Base-by-base conservation (phyloP, 2,888 invertebrate genomes). In the Limnephilus lunatus region DNA sequence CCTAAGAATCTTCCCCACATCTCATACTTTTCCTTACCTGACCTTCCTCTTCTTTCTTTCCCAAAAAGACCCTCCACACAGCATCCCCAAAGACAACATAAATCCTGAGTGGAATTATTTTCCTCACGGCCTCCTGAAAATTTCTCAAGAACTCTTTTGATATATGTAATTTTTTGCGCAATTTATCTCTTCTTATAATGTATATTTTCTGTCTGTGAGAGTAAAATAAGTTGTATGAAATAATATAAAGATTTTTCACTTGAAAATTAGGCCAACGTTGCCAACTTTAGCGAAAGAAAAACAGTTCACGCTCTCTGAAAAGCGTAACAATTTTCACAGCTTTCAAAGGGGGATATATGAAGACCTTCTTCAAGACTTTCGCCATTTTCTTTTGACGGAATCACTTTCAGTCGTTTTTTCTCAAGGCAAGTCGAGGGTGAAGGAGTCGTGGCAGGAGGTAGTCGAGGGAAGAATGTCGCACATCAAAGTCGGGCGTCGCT, bases 321-420 rank as follows among this genome's bases (percentile, higher is more conserved):
- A 83, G 31, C 15, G 83, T 30, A 32, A 83, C 83, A 83, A 32
- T 83, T 83, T 83, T 31, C 83, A 83, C 31, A 31, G 83, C 35
- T 30, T 31, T 31, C 83, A 83, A 83, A 83, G 19, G 35, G 32
- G 83, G 31, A 31, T 83, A 83, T 32, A 83, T 83, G 83, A 83
- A 82, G 82, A 83, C 83, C 19, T 83, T 83, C 35, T 83, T 83
- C 32, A 83, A 83, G 32, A 31, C 83, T 83, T 31, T 31, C 83
- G 83, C 31, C 83, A 35, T 83, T 83, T 83, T 83, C 83, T 35
- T 83, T 83, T 83, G 83, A 83, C 83, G 83, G 83, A 83, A 83
- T 83, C 83, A 31, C 83, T 83, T 83, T 83, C 83, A 83, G 32
- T 19, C 83, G 32, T 83, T 83, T 83, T 83, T 68, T 68, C 53